Evolutionary conservation across 2,113 vertebrate genomes (phyloP), one percentile per base, ranked within the genome.

Genomic region (Amblyopsis rosae): DNA sequence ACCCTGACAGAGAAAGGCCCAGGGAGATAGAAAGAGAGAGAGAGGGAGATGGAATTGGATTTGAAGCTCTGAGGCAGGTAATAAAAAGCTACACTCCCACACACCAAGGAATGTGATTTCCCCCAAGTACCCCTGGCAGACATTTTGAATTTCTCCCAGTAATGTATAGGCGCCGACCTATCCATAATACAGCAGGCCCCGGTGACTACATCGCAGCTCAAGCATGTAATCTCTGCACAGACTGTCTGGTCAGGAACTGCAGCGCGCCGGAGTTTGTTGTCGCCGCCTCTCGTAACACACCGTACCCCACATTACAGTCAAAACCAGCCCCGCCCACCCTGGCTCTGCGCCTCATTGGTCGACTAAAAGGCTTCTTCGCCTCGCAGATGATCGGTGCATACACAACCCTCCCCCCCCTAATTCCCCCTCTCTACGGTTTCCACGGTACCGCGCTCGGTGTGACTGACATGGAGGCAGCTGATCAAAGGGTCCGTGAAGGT

Each of bases 1-100:
- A 26, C 35, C 35, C 35, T 41, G 54, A 48, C 16, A 47, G 17
- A 58, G 16, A 45, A 16, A 48, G 12, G 46, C 17, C 16, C 41
- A 57, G n/a, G 15, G 35, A 67, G 65, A 67, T 7, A 54, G n/a
- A 54, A 6, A 54, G 53, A 15, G 12, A 54, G 2, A 54, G 53
- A 54, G 12, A 54, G 53, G 12, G 82, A 86, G 88, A 88, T 86
- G 86, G 88, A 90, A 91, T 90, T 89, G 88, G 88, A 91, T 91
- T 91, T 89, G 90, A 91, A 90, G 88, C 90, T 91, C 85, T 86
- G 87, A 90, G 90, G 88, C 90, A 89, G 87, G 88, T 91, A 91
- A 91, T 91, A 91, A 91, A 90, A 90, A 87, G 88, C 83, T 86
- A 87, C 86, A 91, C 87, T 88, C 87, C 87, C 90, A 89, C 90